phyloP scores from a whole-genome alignment of 2,888 invertebrate species.

The Hypolimnas misippus region DNA sequence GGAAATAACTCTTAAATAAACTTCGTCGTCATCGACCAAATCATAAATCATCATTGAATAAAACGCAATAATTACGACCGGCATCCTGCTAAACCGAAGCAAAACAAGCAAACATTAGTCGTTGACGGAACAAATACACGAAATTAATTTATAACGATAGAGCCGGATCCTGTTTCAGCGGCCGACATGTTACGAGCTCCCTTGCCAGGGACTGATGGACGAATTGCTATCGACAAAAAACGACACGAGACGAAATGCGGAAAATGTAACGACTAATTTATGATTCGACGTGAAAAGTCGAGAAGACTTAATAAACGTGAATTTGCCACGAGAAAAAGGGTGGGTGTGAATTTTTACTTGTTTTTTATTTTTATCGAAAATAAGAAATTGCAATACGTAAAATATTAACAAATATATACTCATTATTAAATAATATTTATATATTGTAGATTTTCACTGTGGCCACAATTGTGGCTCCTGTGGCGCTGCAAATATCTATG shows the following conservation, averaged over 20 bases:
- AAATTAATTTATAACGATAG: slow-evolving; percentile 48
- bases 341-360: no score
- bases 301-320: neutral
- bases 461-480: no score
- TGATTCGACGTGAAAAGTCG: neutral
- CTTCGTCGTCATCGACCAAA: slow-evolving; percentile 38
- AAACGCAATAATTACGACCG: slow-evolving; percentile 47
- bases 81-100: slow-evolving; percentile 26
- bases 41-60: slow-evolving; percentile 51
- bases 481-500: no score
- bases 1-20: slow-evolving; percentile 40
- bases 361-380: no score
- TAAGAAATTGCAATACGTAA: neutral
- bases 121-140: slow-evolving; percentile 23
- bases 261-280: neutral
- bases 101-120: slow-evolving; percentile 29
- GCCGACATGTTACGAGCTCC: slow-evolving; percentile 43
- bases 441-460: no score
- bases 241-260: neutral
- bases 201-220: neutral
- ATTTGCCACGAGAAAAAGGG: neutral
- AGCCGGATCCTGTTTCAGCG: slow-evolving; percentile 45
- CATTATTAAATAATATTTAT: no score
- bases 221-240: slow-evolving; percentile 1
- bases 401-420: no score